Percentiles rank a stretch among this genome's conserved stretches.
These are phyloP conservation scores for Drosophila rellima DNA, from an alignment of 2,888 invertebrate species.

Conservation along the genomic window DNA sequence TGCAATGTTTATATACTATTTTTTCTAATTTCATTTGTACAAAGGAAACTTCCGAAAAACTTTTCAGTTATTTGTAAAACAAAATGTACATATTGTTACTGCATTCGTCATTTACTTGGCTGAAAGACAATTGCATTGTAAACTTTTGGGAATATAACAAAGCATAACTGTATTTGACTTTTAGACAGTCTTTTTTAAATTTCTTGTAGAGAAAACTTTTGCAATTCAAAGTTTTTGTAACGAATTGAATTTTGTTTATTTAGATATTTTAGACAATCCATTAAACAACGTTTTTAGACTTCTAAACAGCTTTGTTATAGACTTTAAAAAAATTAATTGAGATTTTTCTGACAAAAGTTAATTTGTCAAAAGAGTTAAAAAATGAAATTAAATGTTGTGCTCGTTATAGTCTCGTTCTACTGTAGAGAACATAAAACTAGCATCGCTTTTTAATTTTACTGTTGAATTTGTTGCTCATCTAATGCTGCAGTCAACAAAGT, in stretches of 20 bases:
- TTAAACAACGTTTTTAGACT: no score
- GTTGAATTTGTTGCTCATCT: constrained; percentile 60
- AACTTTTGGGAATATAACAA: neutral
- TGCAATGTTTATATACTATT: constrained; percentile 5
- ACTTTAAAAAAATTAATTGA: no score
- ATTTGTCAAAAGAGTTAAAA: neutral
- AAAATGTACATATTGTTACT: constrained; percentile 3
- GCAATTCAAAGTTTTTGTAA: neutral
- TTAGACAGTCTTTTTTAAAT: neutral
- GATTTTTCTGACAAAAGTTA: no score
- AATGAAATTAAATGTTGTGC: neutral
- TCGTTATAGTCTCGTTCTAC: constrained; percentile 25
- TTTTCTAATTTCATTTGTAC: neutral
- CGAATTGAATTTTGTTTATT: neutral
- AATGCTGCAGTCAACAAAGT: constrained; percentile 54
- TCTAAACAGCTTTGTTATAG: no score
- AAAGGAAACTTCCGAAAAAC: neutral
- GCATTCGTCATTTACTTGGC: constrained; percentile 3
- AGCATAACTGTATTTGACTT: neutral
- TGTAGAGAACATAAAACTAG: constrained; percentile 20
- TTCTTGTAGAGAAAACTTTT: neutral
- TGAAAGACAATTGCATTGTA: neutral
- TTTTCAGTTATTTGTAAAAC: constrained; percentile 7
- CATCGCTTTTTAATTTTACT: constrained; percentile 26
- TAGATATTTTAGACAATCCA: no score